Conservation (phyloP, 2,888 invertebrate species). For the Myopa testacea region DNA sequence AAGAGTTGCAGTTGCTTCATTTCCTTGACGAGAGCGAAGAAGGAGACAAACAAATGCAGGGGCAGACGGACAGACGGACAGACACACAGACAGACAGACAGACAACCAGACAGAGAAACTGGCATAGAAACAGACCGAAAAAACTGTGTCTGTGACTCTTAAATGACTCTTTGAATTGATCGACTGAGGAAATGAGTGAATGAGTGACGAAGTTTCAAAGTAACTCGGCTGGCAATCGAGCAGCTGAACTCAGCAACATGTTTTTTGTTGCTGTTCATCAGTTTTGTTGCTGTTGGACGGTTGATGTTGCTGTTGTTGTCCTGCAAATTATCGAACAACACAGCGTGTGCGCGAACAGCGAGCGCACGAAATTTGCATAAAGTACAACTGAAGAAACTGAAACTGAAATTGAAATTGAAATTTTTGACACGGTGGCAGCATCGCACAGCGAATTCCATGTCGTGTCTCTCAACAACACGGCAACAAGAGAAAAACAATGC, state of each 20-base stretch:
- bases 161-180: background rate
- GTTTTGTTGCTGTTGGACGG: background rate
- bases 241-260: background rate
- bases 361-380: conserved; percentile 37
- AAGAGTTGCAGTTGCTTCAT: background rate
- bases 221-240: background rate
- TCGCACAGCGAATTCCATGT: conserved; percentile 21
- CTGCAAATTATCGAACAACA: conserved; percentile 25
- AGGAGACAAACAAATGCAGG: no score
- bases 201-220: background rate
- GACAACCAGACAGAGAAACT: no score
- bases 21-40: background rate
- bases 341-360: conserved; percentile 1
- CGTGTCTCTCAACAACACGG: background rate
- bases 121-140: no score
- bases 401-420: conserved; percentile 43
- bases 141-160: background rate
- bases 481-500: background rate
- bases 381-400: conserved; percentile 8
- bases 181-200: background rate
- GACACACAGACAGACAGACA: background rate
- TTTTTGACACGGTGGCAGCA: conserved; percentile 41
- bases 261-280: background rate
- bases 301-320: background rate
- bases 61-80: background rate